These are phyloP conservation scores for Bucco capensis DNA, from an alignment of 2,113 vertebrate genomes.

Conservation along the genomic window DNA sequence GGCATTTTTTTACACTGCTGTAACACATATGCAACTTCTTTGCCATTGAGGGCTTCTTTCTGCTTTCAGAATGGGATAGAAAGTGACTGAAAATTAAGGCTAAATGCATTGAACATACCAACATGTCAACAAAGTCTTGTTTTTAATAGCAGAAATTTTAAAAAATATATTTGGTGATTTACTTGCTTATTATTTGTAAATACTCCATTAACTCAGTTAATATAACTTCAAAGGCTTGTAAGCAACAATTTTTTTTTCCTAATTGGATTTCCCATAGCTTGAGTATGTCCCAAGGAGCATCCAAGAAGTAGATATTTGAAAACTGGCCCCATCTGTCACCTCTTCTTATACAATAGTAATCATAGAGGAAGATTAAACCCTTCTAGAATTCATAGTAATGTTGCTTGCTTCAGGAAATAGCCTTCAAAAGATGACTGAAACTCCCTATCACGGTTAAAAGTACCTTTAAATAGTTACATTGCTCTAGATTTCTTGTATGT, in stretches of 20 bases:
- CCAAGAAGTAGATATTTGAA: not conserved
- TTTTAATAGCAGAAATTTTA: not conserved
- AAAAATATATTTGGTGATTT: not conserved
- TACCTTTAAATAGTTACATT: not conserved
- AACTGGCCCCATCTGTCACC: not conserved
- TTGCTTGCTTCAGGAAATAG: not conserved
- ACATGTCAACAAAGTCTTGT: not conserved
- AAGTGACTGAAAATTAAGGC: not conserved
- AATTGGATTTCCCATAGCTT: not conserved
- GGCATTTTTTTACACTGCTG: not conserved
- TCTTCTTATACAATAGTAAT: not conserved
- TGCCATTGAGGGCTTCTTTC: not conserved
- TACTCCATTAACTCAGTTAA: not conserved
- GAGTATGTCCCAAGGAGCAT: not conserved
- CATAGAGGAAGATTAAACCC: not conserved
- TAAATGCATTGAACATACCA: not conserved
- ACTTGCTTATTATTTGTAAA: not conserved
- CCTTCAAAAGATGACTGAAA: conserved; percentile 25
- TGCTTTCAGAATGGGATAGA: not conserved
- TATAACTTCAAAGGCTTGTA: not conserved
- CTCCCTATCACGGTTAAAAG: not conserved
- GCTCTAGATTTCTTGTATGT: conserved; percentile 4
- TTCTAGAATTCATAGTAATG: not conserved
- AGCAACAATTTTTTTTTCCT: not conserved
- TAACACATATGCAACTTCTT: not conserved